Conservation (phyloP, 2,797 vertebrate genomes). For the Lepus oiostolus region DNA sequence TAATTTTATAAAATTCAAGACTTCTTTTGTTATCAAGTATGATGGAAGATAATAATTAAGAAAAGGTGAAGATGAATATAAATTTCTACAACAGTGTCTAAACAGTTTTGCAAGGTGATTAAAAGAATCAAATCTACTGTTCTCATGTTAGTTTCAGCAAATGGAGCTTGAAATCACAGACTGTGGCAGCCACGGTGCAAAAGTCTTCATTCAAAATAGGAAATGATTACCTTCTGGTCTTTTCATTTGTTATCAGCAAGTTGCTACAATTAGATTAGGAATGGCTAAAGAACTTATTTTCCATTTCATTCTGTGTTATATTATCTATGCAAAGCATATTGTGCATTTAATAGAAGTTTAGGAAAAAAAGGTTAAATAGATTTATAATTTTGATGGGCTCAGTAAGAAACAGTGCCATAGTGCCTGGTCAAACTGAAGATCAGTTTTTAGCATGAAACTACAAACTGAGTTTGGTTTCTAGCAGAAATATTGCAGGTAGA, state of each 20-base stretch:
- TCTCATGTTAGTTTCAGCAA: constrained; percentile 79
- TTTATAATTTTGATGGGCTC: constrained; percentile 79
- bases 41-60: constrained; percentile 70
- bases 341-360: constrained; percentile 77
- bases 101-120: constrained; percentile 72
- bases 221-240: constrained; percentile 79
- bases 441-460: constrained; percentile 64
- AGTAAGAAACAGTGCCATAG: constrained; percentile 60
- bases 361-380: constrained; percentile 75
- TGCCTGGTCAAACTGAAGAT: constrained; percentile 68
- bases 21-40: constrained; percentile 73
- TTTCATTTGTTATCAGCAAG: constrained; percentile 84
- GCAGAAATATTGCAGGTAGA: background rate
- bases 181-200: constrained; percentile 71
- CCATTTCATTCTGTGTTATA: constrained; percentile 64
- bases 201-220: constrained; percentile 73
- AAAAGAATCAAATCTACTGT: constrained; percentile 66
- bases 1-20: constrained; percentile 71
- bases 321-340: constrained; percentile 73
- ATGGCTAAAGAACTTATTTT: constrained; percentile 81
- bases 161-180: constrained; percentile 77
- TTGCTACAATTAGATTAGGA: constrained; percentile 77
- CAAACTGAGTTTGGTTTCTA: background rate
- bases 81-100: constrained; percentile 68
- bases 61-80: constrained; percentile 65